phyloP scores from a whole-genome alignment of 2,797 vertebrate species.

The Eulemur albifrons region DNA sequence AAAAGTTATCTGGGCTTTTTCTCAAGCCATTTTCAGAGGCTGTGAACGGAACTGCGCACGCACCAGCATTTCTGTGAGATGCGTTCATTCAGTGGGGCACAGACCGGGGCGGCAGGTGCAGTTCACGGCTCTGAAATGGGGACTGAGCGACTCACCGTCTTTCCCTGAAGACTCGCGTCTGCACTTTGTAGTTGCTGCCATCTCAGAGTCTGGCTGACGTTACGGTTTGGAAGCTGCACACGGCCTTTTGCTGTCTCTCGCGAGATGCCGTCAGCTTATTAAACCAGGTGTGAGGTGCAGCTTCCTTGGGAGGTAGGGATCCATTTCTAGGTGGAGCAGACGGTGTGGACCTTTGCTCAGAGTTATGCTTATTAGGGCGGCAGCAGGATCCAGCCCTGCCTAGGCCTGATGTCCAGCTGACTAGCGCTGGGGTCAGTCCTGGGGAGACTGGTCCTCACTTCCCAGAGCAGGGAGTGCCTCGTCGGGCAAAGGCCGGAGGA shows the following conservation, averaged over 20 bases:
- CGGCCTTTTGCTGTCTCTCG: background rate
- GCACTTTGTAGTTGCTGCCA: background rate
- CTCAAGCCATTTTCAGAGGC: background rate
- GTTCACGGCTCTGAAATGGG: background rate
- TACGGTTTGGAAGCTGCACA: background rate
- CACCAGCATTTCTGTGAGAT: background rate
- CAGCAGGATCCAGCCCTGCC: background rate
- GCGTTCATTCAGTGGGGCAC: background rate
- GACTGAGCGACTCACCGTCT: no score
- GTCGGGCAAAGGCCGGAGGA: no score
- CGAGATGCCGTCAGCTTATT: background rate
- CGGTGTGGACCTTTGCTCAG: background rate
- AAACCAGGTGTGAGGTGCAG: background rate
- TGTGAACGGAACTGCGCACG: background rate
- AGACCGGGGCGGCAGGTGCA: background rate
- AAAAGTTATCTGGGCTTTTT: background rate
- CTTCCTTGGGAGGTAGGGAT: background rate
- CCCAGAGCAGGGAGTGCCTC: background rate
- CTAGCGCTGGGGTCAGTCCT: background rate
- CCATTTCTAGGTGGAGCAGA: background rate
- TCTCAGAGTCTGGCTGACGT: background rate
- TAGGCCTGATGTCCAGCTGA: fast-evolving
- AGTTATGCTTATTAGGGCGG: background rate
- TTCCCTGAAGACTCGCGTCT: background rate
- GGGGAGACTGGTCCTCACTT: background rate